Conservation (phyloP, 2,113 vertebrate species). For the Sigmodon hispidus region DNA sequence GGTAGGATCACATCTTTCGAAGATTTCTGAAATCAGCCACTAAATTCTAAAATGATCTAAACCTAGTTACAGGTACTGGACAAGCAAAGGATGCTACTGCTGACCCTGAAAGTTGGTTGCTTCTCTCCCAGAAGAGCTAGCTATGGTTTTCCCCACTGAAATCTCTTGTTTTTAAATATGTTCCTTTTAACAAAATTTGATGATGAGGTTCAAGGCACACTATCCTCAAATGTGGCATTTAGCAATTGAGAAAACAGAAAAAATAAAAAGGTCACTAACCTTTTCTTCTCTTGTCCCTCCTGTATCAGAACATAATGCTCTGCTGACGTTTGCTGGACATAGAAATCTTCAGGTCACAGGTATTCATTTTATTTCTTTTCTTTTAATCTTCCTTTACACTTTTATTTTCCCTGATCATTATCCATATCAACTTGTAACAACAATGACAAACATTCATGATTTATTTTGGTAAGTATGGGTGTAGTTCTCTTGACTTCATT, state of each 20-base stretch:
- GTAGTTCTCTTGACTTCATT: too few relatives aligned
- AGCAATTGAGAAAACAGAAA: not conserved
- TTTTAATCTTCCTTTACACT: too few relatives aligned
- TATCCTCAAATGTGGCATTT: not conserved
- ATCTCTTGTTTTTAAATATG: not conserved
- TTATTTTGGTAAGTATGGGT: too few relatives aligned
- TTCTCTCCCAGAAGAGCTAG: not conserved
- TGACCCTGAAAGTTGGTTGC: not conserved
- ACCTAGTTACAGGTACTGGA: not conserved
- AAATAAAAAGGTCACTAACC: not conserved
- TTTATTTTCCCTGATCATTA: too few relatives aligned
- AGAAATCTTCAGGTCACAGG: not conserved
- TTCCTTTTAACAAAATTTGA: slow-evolving; percentile 3
- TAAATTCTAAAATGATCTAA: not conserved
- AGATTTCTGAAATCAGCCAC: not conserved
- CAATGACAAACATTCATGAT: too few relatives aligned
- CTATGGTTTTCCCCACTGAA: not conserved
- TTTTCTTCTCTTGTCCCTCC: not conserved
- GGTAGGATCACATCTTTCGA: not conserved
- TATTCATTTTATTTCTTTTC: not conserved
- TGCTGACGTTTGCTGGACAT: not conserved
- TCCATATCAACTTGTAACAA: too few relatives aligned
- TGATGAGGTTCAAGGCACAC: not conserved
- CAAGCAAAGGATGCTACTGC: not conserved
- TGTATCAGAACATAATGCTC: not conserved